A percentile compares a stretch with the other conserved stretches of the same genome.
These are phyloP conservation scores for Maniola hyperantus DNA, from an alignment of 2,888 invertebrate genomes.

Conservation along the genomic window DNA sequence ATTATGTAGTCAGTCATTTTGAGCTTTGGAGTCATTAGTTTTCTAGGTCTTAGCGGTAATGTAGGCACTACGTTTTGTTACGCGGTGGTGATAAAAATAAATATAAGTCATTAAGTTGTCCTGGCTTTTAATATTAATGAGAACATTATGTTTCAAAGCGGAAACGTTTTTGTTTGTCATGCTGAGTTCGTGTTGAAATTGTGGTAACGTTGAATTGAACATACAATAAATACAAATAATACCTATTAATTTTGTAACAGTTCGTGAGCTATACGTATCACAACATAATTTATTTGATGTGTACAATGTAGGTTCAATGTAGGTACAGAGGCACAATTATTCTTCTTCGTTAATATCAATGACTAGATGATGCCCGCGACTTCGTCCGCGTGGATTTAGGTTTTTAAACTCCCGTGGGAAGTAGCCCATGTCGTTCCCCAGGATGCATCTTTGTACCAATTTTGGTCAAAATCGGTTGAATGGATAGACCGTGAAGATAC, in stretches of 20 bases:
- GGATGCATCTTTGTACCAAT: too few species aligned
- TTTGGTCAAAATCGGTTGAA: too few species aligned
- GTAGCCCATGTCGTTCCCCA: too few species aligned
- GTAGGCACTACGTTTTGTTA: neutral
- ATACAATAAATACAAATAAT: neutral
- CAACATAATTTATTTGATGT: too few species aligned
- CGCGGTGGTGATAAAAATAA: slow-evolving; percentile 2
- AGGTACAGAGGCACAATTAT: too few species aligned
- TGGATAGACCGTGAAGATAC: too few species aligned
- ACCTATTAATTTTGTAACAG: neutral
- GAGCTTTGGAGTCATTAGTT: slow-evolving; percentile 8
- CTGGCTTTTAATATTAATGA: slow-evolving; percentile 3
- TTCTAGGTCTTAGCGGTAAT: neutral
- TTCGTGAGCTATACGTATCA: too few species aligned
- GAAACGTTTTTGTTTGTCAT: slow-evolving; percentile 1
- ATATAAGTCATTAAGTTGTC: neutral
- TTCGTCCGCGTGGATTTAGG: too few species aligned
- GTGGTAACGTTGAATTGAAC: neutral
- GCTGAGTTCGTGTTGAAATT: neutral
- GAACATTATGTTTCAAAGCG: neutral
- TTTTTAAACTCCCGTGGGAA: too few species aligned
- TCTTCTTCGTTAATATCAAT: too few species aligned
- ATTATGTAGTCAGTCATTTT: slow-evolving; percentile 13
- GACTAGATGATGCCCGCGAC: too few species aligned
- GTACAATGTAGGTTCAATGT: too few species aligned